A percentile compares a stretch with the other conserved stretches of the same genome.
Evolutionary conservation across 2,888 invertebrate genomes (phyloP).

Genomic region (Thymelicus acteon): DNA sequence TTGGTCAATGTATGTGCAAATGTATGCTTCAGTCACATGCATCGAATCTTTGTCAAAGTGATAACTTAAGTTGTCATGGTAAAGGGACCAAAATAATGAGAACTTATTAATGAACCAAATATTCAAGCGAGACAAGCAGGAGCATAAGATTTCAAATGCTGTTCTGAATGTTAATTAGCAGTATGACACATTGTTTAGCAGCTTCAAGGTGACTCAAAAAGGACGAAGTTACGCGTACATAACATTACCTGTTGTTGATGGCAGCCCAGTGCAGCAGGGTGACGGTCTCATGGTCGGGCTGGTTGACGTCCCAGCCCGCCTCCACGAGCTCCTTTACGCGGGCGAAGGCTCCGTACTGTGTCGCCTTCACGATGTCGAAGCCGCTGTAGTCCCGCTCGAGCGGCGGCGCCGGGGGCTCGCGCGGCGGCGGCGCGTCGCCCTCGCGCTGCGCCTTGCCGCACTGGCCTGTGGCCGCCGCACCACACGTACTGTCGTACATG

Average conservation of each 20-base stretch:
- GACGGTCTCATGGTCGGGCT: slow-evolving; percentile 97
- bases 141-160: not conserved
- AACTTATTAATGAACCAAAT: too few relatives aligned
- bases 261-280: slow-evolving; percentile 99
- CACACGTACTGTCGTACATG: slow-evolving; percentile 90
- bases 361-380: slow-evolving; percentile 97
- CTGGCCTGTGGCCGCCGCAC: slow-evolving; percentile 87
- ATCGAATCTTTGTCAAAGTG: too few relatives aligned
- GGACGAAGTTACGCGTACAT: too few relatives aligned
- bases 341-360: slow-evolving; percentile 96
- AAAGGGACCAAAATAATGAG: too few relatives aligned
- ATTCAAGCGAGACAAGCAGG: not conserved
- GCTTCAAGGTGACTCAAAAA: not conserved
- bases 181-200: not conserved
- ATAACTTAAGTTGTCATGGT: too few relatives aligned
- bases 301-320: slow-evolving; percentile 96
- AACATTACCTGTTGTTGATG: slow-evolving; percentile 93
- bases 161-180: not conserved
- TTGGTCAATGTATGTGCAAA: too few relatives aligned
- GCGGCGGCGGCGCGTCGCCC: slow-evolving; percentile 85
- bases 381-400: slow-evolving; percentile 88
- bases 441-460: slow-evolving; percentile 87
- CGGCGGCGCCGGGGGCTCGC: slow-evolving; percentile 86
- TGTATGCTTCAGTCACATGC: too few relatives aligned
- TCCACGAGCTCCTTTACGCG: slow-evolving; percentile 94